Base-by-base conservation (phyloP, 1,140 invertebrate species). In the Plodia interpunctella region DNA sequence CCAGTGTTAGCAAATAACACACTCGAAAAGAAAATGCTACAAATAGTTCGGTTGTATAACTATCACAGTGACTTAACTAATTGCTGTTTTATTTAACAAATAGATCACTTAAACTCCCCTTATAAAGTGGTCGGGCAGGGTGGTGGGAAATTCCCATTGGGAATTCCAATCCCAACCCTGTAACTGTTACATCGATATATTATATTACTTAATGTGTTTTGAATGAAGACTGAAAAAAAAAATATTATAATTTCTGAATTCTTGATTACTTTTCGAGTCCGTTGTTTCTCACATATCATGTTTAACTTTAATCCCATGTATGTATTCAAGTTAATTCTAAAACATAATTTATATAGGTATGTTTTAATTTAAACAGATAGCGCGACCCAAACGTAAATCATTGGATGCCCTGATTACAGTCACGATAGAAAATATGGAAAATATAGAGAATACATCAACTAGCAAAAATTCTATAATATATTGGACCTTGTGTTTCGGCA, bases 331-430 rank as follows among this genome's bases (percentile, higher is more conserved):
- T 53, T 25, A n/a, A 53, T 53, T 53, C 19, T 53, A 53, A 53
- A 25, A 53, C 51, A 20, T 53, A 25, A 53, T 53, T 53, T 53
- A 53, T 53, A 53, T 53, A 53, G 51, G 51, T 53, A 53, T 53
- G 19, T 53, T 53, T 53, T 53, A 53, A 53, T 53, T 53, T 53
- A 53, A 53, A 53, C 13, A 53, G 51, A 53, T 53, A 53, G 51
- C 2, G 20, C n/a, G 38, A 15, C 38, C 38, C 38, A n/a, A n/a
- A 15, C 38, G 38, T 44, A 44, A 44, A 44, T 44, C 38, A 44
- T 44, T 44, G 3, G 32, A 35, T 35, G 38, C 38, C 38, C n/a
- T 15, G 38, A 44, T 44, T 44, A 44, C 13, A 5, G 38, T 44
- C 13, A n/a, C 0, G 38, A n/a, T 1, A 1, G 3, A 44, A 5